Base-by-base conservation (phyloP, 2,888 invertebrate species). In the Latrodectus elegans region DNA sequence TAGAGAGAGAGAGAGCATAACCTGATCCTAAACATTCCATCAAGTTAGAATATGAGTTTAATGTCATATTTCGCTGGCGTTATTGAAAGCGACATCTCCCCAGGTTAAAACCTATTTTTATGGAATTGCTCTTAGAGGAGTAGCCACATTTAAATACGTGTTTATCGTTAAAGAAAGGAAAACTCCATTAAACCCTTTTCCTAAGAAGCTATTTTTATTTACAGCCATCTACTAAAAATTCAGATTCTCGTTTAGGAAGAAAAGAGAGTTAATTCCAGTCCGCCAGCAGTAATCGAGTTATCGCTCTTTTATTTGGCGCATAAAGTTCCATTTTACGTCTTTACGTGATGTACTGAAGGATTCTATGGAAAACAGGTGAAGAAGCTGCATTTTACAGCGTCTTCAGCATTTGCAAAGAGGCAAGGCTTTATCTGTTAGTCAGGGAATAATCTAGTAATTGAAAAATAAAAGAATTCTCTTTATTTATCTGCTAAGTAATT, bases 311-410 rank as follows among this genome's bases (percentile, higher is more conserved):
- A 73, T 76, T 77, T 65, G 77, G 72, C 26, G 70, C 70, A 82
- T 82, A 82, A 82, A 82, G 75, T 75, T 82, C 75, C 75, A 53
- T 75, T 82, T 82, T 82, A 82, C 82, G 75, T 70, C 51, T 55
- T 49, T 75, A 82, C 82, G 82, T 82, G 82, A 82, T 82, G 53
- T 60, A 75, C 53, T 49, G 75, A 51, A 55, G 75, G 22, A 75
- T 49, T 74, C 67, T 17, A 51, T n/a, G 67, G 26, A 72, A 81
- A 82, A 52, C 67, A 17, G 70, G 82, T 82, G 82, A 82, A 82
- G 75, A 82, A 67, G 70, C 55, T 55, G 15, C 67, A 60, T 75
- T 82, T 75, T 82, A 82, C 75, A 60, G 22, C 82, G 75, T 70
- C 75, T 49, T 60, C 60, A 17, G 55, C 38, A 52, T 82, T 75